Conservation (phyloP, 1,140 invertebrate species). For the Leucophenga varia region DNA sequence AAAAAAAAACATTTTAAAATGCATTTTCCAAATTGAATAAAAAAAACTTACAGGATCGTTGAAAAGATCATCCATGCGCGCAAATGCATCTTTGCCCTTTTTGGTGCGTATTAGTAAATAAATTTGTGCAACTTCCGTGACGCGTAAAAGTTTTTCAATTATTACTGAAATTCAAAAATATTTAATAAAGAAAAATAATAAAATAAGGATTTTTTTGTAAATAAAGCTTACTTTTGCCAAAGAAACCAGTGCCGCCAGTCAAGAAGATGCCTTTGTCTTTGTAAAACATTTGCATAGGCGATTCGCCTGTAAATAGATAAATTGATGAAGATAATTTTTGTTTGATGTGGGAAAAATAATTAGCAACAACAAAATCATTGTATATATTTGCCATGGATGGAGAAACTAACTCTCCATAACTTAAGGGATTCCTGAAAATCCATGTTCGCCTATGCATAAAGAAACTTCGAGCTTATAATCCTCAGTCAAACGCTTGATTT, state of each 20-base stretch:
- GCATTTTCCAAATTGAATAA: neutral
- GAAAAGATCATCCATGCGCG: conserved; percentile 65
- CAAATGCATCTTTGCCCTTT: conserved; percentile 68
- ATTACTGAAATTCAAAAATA: conserved; percentile 57
- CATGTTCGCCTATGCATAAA: too few relatives aligned
- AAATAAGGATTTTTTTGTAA: conserved; percentile 13
- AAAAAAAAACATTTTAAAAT: neutral
- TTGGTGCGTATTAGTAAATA: conserved; percentile 78
- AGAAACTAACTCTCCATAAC: too few relatives aligned
- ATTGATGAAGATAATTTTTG: too few relatives aligned
- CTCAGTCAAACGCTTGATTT: too few relatives aligned
- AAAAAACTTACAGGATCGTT: conserved; percentile 64
- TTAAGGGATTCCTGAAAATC: too few relatives aligned
- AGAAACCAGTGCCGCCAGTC: conserved; percentile 75
- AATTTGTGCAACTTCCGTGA: conserved; percentile 73
- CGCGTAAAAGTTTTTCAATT: conserved; percentile 79
- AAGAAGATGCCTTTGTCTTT: conserved; percentile 66
- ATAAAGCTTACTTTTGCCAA: conserved; percentile 65
- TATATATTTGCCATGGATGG: too few relatives aligned
- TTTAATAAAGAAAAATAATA: conserved; percentile 12
- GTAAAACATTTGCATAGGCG: conserved; percentile 64
- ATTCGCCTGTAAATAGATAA: conserved; percentile 42
- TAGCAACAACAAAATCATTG: too few relatives aligned
- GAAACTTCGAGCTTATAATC: too few relatives aligned
- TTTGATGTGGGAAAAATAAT: too few relatives aligned